Evolutionary conservation across 2,888 invertebrate genomes (phyloP).

Genomic region (Unio delphinus): DNA sequence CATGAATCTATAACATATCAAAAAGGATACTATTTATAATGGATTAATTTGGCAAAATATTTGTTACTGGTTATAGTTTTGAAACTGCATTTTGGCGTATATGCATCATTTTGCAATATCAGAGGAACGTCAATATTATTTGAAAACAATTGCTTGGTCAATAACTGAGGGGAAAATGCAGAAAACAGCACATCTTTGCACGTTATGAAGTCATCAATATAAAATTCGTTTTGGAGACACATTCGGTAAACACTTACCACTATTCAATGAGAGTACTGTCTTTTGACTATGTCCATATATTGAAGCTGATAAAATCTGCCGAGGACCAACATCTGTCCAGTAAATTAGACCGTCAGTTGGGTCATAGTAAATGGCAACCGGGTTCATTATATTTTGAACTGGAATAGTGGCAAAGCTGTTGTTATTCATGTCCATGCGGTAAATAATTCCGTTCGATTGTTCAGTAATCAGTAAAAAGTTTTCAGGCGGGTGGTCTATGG

Average conservation of each 20-base stretch:
- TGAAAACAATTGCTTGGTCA: too few relatives aligned
- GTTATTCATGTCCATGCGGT: conserved; percentile 83
- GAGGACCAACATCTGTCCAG: conserved; percentile 81
- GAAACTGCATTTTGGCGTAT: too few relatives aligned
- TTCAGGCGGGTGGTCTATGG: conserved; percentile 39
- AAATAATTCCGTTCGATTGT: conserved; percentile 77
- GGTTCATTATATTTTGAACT: conserved; percentile 75
- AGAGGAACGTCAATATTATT: too few relatives aligned
- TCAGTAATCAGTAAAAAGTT: conserved; percentile 60
- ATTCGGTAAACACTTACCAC: conserved; percentile 23
- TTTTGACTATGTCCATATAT: conserved; percentile 44
- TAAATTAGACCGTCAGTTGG: conserved; percentile 82
- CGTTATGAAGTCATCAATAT: too few relatives aligned
- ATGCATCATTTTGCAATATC: too few relatives aligned
- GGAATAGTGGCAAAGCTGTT: conserved; percentile 45
- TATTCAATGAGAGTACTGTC: conserved; percentile 34
- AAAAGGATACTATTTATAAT: too few relatives aligned
- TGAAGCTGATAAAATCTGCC: conserved; percentile 44
- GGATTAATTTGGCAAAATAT: too few relatives aligned
- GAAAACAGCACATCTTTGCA: too few relatives aligned
- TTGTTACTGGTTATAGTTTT: too few relatives aligned
- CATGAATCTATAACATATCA: too few relatives aligned
- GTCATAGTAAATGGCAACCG: conserved; percentile 88
- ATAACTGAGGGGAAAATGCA: too few relatives aligned
- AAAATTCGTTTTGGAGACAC: too few relatives aligned